Evolutionary conservation across 2,888 invertebrate species (phyloP).

Genomic region (Invenusta paracnida): DNA sequence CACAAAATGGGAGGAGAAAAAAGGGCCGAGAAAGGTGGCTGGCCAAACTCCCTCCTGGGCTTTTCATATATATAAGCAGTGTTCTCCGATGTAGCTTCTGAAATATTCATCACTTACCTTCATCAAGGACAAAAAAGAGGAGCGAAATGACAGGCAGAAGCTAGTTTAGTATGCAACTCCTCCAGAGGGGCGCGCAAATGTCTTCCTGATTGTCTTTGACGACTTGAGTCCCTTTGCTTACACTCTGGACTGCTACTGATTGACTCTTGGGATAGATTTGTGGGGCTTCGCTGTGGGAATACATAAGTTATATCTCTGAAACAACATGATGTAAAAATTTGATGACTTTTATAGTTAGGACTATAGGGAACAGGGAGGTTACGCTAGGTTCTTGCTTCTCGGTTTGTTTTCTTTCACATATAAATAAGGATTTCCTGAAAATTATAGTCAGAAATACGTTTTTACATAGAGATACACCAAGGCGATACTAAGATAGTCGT

Average conservation of each 20-base stretch:
- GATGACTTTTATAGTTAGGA: too few species aligned
- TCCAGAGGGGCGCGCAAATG: not conserved
- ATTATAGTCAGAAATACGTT: too few species aligned
- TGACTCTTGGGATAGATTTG: not conserved
- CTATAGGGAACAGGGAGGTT: too few species aligned
- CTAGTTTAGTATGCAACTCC: not conserved
- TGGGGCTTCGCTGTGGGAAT: not conserved
- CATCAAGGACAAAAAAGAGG: not conserved
- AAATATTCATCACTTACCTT: not conserved
- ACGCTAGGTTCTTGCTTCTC: too few species aligned
- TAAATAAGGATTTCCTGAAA: too few species aligned
- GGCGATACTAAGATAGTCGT: too few species aligned
- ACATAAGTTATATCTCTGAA: too few species aligned
- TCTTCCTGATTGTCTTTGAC: conserved; percentile 3
- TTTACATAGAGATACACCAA: too few species aligned
- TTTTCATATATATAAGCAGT: not conserved
- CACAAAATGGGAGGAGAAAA: not conserved
- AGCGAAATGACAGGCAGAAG: conserved; percentile 14
- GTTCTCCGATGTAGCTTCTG: not conserved
- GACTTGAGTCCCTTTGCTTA: not conserved
- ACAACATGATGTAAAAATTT: too few species aligned
- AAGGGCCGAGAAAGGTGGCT: not conserved
- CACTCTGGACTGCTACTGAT: not conserved
- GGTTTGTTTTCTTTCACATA: too few species aligned
- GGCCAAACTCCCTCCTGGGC: not conserved